These are phyloP conservation scores for Tenthredo notha DNA, from an alignment of 2,888 invertebrate genomes.

Conservation along the genomic window DNA sequence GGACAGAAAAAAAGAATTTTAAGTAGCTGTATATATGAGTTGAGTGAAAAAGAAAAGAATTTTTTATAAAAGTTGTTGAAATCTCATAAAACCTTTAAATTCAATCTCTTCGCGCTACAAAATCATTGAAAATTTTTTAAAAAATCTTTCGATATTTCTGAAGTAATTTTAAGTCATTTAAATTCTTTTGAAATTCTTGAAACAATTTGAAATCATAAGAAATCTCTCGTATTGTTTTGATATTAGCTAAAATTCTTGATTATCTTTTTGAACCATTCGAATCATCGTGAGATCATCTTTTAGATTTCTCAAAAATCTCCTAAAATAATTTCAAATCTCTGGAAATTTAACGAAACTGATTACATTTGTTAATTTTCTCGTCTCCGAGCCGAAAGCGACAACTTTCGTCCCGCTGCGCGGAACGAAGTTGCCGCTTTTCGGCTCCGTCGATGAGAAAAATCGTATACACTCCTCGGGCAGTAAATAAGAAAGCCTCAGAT, in stretches of 20 bases:
- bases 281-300: neutral
- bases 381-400: too few species aligned
- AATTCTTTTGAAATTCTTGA: neutral
- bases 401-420: too few species aligned
- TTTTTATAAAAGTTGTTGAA: too few species aligned
- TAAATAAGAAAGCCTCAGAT: too few species aligned
- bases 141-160: neutral
- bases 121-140: neutral
- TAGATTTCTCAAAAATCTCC: neutral
- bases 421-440: too few species aligned
- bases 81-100: too few species aligned
- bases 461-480: too few species aligned
- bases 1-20: neutral
- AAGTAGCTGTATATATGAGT: neutral
- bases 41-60: neutral
- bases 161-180: neutral
- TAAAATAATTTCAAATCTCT: neutral
- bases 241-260: too few species aligned
- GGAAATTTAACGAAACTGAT: neutral
- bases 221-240: too few species aligned
- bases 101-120: neutral
- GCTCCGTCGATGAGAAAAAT: too few species aligned
- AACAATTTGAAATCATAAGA: neutral
- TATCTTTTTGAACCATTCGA: neutral
- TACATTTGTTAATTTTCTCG: neutral